A percentile compares a stretch with the other conserved stretches of the same genome.
Evolutionary conservation across 2,797 vertebrate species (phyloP).

Genomic region (Acanthiza pusilla): DNA sequence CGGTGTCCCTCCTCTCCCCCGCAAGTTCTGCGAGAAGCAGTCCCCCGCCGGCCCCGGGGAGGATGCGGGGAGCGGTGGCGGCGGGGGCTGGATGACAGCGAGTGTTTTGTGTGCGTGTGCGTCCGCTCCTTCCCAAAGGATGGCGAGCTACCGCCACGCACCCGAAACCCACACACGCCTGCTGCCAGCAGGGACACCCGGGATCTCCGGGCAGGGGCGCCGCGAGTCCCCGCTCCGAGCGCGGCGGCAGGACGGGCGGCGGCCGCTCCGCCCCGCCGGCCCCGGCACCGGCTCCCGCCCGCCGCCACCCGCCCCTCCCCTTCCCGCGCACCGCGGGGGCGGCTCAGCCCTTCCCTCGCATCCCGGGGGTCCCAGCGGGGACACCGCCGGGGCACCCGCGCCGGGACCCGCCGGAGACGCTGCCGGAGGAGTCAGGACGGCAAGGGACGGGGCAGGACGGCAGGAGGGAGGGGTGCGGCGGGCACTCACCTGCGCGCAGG

Average conservation of each 20-base stretch:
- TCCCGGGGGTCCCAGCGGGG: too few species aligned
- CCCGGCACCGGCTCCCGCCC: neutral
- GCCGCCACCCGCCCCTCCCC: too few species aligned
- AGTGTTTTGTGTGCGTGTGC: fast-evolving
- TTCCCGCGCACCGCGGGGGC: neutral
- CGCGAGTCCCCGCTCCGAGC: neutral
- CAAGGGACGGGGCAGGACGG: too few species aligned
- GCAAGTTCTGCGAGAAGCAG: neutral
- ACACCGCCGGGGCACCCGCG: neutral
- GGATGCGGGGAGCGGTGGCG: neutral
- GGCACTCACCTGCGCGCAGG: conserved; percentile 62
- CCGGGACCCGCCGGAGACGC: neutral
- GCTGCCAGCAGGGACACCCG: neutral
- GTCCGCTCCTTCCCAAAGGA: neutral
- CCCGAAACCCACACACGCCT: neutral
- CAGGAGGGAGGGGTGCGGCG: fast-evolving
- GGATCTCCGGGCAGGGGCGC: neutral
- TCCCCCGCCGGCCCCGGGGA: neutral
- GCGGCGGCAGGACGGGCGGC: neutral
- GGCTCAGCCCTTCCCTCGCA: neutral
- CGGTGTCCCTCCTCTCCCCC: neutral
- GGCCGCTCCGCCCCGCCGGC: neutral
- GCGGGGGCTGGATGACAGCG: neutral
- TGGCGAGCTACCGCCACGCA: neutral
- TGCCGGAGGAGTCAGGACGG: neutral